Percentiles rank a stretch among this genome's conserved stretches.
Conservation (phyloP, 2,797 vertebrate species). For the Eptatretus atami region DNA sequence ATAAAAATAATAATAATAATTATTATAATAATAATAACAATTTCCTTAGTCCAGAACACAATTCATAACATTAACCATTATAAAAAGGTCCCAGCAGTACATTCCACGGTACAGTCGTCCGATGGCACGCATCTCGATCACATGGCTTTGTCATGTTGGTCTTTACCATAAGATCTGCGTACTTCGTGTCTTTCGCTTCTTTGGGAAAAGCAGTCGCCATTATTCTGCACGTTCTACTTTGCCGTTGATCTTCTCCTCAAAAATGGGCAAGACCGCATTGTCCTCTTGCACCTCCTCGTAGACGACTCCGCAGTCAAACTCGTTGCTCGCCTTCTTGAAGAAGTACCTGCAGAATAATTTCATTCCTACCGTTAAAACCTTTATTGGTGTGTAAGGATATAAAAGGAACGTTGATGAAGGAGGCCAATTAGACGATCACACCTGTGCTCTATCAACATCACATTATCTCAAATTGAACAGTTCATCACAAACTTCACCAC, state of each 20-base stretch:
- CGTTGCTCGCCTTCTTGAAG: constrained; percentile 89
- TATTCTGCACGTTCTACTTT: constrained; percentile 88
- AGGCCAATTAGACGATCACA: too few relatives aligned
- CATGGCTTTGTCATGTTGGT: too few relatives aligned
- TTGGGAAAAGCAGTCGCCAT: constrained; percentile 9
- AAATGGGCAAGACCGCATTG: constrained; percentile 49
- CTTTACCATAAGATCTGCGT: too few relatives aligned
- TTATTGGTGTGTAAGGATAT: too few relatives aligned
- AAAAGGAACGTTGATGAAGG: too few relatives aligned
- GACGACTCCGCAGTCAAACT: constrained; percentile 92
- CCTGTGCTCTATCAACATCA: too few relatives aligned
- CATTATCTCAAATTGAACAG: too few relatives aligned
- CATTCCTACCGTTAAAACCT: too few relatives aligned
- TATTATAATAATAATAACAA: too few relatives aligned
- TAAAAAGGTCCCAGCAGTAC: not conserved
- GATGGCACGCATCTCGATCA: too few relatives aligned
- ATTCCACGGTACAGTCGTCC: too few relatives aligned
- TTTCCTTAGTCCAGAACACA: not conserved
- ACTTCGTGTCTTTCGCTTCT: not conserved
- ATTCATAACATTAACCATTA: not conserved
- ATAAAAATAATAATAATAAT: constrained; percentile 3
- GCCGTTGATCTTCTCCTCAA: constrained; percentile 81
- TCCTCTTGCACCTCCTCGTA: constrained; percentile 85
- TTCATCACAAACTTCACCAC: too few relatives aligned
- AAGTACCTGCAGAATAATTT: constrained; percentile 33